Evolutionary conservation across 2,797 vertebrate genomes (phyloP), one percentile per base, ranked within the genome.

Genomic region (Babyrousa celebensis): DNA sequence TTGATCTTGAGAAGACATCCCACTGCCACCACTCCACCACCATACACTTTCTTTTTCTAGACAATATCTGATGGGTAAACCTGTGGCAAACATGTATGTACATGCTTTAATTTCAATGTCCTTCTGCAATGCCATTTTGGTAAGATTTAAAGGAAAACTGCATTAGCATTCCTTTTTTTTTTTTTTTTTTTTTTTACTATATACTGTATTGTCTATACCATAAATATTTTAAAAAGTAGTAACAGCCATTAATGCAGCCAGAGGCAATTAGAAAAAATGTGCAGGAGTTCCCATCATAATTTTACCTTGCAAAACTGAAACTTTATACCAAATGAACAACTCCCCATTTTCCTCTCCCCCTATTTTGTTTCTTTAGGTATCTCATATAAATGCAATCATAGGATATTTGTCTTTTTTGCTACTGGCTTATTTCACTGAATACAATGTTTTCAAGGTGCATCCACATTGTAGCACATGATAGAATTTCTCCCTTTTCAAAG

Each of bases 151-250:
- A 67, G 36, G 36, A 86, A 84, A 96, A 89, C 17, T 68, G 65
- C 18, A 86, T 82, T n/a, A 65, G n/a, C 17, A 84, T 72, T 40
- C 60, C 71, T 20, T 36, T 36, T 36, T 36, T 36, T 74, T 77
- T 20, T 36, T 36, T 74, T 77, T 20, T 74, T 68, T 88, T 68
- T 77, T 86, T 78, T 75, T 75, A 75, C 8, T 60, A 20, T 68
- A n/a, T 87, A n/a, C 43, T 92, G 9, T 80, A 83, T 95, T 77
- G 63, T 88, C 27, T 71, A 72, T 71, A 89, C 29, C 56, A 94
- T 72, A 86, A 87, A 94, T 63, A 56, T 52, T 79, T 74, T 65
- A 17, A 82, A 92, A 86, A 48, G 36, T 10, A 95, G 36, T 54
- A 89, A 36, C 29, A 82, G 12, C 25, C 17, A 91, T 80, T 21